Conservation (phyloP, 92 coral and sea anemone species). For the Actinernus sp. region DNA sequence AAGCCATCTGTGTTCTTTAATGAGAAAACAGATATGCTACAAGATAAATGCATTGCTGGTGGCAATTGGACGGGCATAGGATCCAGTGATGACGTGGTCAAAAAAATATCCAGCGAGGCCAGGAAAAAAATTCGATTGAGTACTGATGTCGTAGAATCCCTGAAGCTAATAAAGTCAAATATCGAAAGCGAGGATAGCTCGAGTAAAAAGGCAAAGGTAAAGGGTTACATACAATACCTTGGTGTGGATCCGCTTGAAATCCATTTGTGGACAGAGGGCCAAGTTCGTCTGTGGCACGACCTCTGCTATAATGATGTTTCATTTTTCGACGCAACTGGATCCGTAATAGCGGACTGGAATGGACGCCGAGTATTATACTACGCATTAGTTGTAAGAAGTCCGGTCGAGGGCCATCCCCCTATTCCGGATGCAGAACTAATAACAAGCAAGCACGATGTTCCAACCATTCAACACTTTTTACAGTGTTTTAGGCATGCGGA, state of each 20-base stretch:
- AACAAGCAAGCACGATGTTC: conserved; percentile 28
- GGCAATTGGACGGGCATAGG: conserved; percentile 30
- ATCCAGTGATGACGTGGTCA: conserved; percentile 2
- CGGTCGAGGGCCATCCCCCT: conserved; percentile 27
- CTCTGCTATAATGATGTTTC: conserved; percentile 25
- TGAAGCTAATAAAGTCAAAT: too few species aligned
- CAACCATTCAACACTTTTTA: conserved; percentile 29
- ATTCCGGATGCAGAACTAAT: conserved; percentile 52
- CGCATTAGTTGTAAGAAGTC: conserved; percentile 33
- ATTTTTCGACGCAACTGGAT: conserved; percentile 54
- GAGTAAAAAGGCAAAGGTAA: background rate
- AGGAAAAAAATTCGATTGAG: conserved; percentile 1
- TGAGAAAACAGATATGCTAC: conserved; percentile 5
- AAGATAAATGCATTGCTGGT: conserved; percentile 3
- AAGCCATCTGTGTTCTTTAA: conserved; percentile 9
- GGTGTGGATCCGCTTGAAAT: conserved; percentile 33
- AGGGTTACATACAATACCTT: conserved; percentile 35
- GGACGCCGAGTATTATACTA: conserved; percentile 46
- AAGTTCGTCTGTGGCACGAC: conserved; percentile 62
- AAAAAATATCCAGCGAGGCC: conserved; percentile 26
- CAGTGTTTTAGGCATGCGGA: conserved; percentile 40
- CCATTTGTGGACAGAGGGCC: conserved; percentile 65
- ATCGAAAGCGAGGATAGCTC: background rate
- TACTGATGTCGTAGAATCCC: background rate
- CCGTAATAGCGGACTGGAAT: conserved; percentile 22